Base-by-base conservation (phyloP, 2,113 vertebrate species). In the Hyaena hyaena region DNA sequence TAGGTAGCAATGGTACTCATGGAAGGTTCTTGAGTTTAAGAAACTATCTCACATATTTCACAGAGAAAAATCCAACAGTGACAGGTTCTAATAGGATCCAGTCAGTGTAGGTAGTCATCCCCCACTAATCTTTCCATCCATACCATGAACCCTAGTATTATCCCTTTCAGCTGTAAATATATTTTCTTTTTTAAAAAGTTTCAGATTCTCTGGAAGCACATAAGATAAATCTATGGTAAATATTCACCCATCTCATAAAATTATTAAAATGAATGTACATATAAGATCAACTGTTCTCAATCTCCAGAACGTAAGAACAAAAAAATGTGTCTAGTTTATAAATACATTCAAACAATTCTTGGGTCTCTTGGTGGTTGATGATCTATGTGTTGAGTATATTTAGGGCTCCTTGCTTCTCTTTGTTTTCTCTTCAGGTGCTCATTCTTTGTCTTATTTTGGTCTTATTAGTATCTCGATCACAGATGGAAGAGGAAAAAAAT, bases 321-420 rank as follows among this genome's bases (percentile, higher is more conserved):
- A 81, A 23, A 95, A 97, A 94, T 74, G 4, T 4, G 0, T 55
- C 74, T 76, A 69, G 45, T n/a, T 66, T 80, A 24, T 35, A 91
- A 94, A 96, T 77, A 58, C 7, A 92, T 33, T 91, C 68, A 76
- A 23, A 14, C 45, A 96, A 97, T 12, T 61, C 58, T 81, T 88
- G 73, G 83, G 31, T 95, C 88, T 93, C 58, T 93, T 94, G 63
- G 19, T 79, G 31, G 63, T 12, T 95, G 79, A 90, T 89, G 73
- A 86, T 58, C 31, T 83, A 35, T 23, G 33, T 69, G 4, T 5
- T 96, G n/a, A 33, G 39, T 43, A 76, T 45, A 92, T 61, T 97
- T 68, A 66, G 19, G 26, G 15, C 0, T 89, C 28, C 16, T 65
- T 91, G n/a, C 23, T 93, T 97, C 33, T 81, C 43, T 94, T 69